Evolutionary conservation across 2,888 invertebrate genomes (phyloP), one percentile per base, ranked within the genome.

Genomic region (Pristionchus entomophagus): DNA sequence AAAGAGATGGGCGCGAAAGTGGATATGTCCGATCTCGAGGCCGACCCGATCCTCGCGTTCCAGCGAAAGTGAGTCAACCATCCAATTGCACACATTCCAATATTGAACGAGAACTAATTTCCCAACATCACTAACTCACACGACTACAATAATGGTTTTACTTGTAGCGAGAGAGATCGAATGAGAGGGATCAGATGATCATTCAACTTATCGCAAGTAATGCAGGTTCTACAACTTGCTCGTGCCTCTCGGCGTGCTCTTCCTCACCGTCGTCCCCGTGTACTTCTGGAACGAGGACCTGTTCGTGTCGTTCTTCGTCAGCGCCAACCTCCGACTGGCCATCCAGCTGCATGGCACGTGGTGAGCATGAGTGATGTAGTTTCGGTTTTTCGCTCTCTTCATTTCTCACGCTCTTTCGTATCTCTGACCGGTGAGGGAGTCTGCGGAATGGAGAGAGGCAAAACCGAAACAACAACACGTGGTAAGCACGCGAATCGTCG

Each of bases 311-410:
- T 97, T 97, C 94, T 96, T 96, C 95, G 95, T 97, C 17, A 96
- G 96, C 92, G 95, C 95, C 2, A 96, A 97, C 88, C 95, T 96
- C 90, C 95, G 98, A 81, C 97, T 97, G 94, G 96, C 96, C 85
- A 95, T 96, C 88, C 96, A 96, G 0, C 95, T 98, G 10, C 97
- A 98, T 94, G 96, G 97, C 89, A 98, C 98, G 0, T 98, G 96
- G 95, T 90, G 86, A 87, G 77, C n/a, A n/a, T n/a, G n/a, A n/a
- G n/a, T n/a, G n/a, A n/a, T n/a, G n/a, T n/a, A n/a, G n/a, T n/a
- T n/a, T n/a, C n/a, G n/a, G n/a, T n/a, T 14, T n/a, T 2, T 77
- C 26, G 14, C 3, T 19, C 19, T 1, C 45, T 45, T 45, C 6
- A 45, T 10, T 10, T 6, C 6, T 45, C 45, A 45, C 45, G 14